Conservation (phyloP, 2,797 vertebrate species). For the Melanotaenia pygmaea region DNA sequence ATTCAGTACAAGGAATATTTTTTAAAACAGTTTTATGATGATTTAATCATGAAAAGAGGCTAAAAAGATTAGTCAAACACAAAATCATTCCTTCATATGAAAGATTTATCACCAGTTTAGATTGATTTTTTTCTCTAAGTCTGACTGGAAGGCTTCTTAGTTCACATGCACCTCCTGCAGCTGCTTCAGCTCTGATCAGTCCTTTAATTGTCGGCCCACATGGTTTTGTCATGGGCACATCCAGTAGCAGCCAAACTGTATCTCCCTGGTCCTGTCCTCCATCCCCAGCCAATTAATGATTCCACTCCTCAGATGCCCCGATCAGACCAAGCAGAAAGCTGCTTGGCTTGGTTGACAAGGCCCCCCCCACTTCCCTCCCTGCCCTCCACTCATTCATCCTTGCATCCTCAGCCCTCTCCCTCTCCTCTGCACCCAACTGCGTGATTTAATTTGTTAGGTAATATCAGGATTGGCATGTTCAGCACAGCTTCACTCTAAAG, state of each 20-base stretch:
- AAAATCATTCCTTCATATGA: background rate
- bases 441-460: conserved; percentile 88
- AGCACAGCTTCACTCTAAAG: conserved; percentile 85
- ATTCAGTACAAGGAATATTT: background rate
- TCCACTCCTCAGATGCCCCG: conserved; percentile 72
- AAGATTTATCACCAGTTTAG: conserved; percentile 1
- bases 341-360: conserved; percentile 66
- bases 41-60: background rate
- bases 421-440: conserved; percentile 67
- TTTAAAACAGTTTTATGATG: background rate
- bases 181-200: conserved; percentile 46
- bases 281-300: conserved; percentile 77
- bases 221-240: conserved; percentile 44
- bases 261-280: conserved; percentile 41
- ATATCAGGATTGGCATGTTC: conserved; percentile 88
- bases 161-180: conserved; percentile 30
- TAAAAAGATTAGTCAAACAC: background rate
- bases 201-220: conserved; percentile 58
- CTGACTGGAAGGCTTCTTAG: conserved; percentile 1
- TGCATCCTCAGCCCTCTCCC: conserved; percentile 61
- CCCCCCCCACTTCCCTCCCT: conserved; percentile 1
- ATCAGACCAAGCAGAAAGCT: conserved; percentile 67
- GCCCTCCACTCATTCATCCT: conserved; percentile 41
- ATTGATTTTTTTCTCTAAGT: conserved; percentile 5
- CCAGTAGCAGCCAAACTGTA: conserved; percentile 42